These are phyloP conservation scores for Bubo blakistoni DNA, from an alignment of 2,113 vertebrate genomes.

Conservation along the genomic window DNA sequence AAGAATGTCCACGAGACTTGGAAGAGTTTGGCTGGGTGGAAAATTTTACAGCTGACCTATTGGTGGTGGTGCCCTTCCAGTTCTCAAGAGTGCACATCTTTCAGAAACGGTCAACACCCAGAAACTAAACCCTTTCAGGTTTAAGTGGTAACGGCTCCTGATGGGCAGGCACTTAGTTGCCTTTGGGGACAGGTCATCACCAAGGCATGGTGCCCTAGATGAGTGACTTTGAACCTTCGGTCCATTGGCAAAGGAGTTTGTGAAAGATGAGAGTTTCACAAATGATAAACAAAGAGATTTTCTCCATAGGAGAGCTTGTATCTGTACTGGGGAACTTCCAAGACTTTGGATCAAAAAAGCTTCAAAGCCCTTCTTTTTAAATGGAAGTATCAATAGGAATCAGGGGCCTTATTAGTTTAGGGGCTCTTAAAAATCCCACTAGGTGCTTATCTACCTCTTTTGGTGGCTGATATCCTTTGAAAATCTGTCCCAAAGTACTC, in stretches of 20 bases:
- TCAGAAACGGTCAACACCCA: not conserved
- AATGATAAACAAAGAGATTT: not conserved
- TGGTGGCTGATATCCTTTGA: not conserved
- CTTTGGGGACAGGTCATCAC: not conserved
- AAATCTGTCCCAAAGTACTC: not conserved
- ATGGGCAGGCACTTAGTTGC: not conserved
- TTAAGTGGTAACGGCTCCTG: not conserved
- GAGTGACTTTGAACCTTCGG: not conserved
- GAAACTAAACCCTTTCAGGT: not conserved
- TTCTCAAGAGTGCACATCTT: not conserved
- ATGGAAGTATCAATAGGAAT: not conserved
- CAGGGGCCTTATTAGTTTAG: not conserved
- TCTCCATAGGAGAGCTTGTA: not conserved
- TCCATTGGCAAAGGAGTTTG: not conserved
- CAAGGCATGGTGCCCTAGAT: not conserved
- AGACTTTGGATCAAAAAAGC: not conserved
- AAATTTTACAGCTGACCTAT: not conserved
- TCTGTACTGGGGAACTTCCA: not conserved
- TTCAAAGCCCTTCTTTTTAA: not conserved
- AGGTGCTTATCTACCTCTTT: not conserved
- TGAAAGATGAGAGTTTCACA: not conserved
- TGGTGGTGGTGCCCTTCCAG: not conserved
- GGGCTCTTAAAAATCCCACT: not conserved
- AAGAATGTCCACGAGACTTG: fast-evolving
- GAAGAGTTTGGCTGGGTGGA: not conserved